phyloP scores from a whole-genome alignment of 2,797 vertebrate species.

The Xiphorhynchus erythropygius region DNA sequence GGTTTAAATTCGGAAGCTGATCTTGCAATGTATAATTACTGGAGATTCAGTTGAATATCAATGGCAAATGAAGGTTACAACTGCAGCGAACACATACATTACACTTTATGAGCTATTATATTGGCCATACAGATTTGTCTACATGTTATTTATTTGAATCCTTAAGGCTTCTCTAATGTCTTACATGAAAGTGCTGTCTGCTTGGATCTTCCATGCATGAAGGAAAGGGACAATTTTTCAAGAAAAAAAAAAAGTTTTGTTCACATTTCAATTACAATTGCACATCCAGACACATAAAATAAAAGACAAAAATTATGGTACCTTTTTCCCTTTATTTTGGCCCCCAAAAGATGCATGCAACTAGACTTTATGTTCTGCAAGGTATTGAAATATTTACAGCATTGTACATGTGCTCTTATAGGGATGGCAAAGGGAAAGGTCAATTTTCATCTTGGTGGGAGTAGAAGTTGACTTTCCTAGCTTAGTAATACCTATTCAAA shows the following conservation, averaged over 20 bases:
- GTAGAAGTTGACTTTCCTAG: conserved; percentile 54
- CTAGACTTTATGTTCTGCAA: conserved; percentile 91
- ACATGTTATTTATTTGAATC: conserved; percentile 58
- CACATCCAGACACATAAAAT: conserved; percentile 80
- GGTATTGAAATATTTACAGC: conserved; percentile 94
- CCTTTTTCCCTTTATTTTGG: conserved; percentile 84
- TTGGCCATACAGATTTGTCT: conserved; percentile 63
- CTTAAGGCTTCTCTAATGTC: conserved; percentile 70
- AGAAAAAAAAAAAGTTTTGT: conserved; percentile 43
- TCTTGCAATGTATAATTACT: conserved; percentile 42
- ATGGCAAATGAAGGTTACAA: conserved; percentile 60
- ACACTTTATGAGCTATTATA: conserved; percentile 65
- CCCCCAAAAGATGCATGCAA: conserved; percentile 92
- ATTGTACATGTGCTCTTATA: conserved; percentile 86
- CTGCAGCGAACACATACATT: conserved; percentile 61
- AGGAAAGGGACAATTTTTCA: conserved; percentile 42
- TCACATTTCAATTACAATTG: conserved; percentile 62
- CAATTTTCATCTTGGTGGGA: conserved; percentile 40
- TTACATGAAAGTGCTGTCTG: conserved; percentile 62
- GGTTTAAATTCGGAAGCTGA: conserved; percentile 51
- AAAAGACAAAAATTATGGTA: conserved; percentile 84
- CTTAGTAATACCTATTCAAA: conserved; percentile 58
- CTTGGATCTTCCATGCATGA: conserved; percentile 77
- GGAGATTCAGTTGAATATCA: conserved; percentile 42
- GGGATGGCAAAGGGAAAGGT: conserved; percentile 56